Evolutionary conservation across 2,888 invertebrate species (phyloP).

Genomic region (Dasysyrphus tricinctus): DNA sequence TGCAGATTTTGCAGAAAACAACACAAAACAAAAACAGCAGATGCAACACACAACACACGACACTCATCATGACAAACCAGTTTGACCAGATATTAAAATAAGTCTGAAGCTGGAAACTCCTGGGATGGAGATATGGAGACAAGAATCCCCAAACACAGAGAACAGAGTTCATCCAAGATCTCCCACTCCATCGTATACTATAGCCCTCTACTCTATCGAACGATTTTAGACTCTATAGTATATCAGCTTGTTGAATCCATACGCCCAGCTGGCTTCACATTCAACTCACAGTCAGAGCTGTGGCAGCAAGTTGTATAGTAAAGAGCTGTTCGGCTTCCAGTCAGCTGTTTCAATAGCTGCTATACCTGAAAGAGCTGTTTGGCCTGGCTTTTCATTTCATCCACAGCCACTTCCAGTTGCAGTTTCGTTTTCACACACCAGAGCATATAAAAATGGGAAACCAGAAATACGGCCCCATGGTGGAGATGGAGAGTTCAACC

Average conservation of each 20-base stretch:
- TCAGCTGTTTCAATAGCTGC: slow-evolving; percentile 63
- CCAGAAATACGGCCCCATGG: slow-evolving; percentile 59
- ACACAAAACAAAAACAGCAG: slow-evolving; percentile 49
- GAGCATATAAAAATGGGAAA: slow-evolving; percentile 33
- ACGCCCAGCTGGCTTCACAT: slow-evolving; percentile 49
- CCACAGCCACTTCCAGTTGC: slow-evolving; percentile 69
- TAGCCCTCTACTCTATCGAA: slow-evolving; percentile 8
- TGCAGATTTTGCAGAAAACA: slow-evolving; percentile 63
- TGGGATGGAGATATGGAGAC: slow-evolving; percentile 29
- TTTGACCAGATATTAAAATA: slow-evolving; percentile 63
- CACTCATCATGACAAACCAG: slow-evolving; percentile 59
- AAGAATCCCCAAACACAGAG: slow-evolving; percentile 44
- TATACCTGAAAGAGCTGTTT: slow-evolving; percentile 39
- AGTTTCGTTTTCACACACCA: slow-evolving; percentile 60
- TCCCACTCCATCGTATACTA: slow-evolving; percentile 53
- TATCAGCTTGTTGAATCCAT: not conserved
- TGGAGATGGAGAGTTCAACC: slow-evolving; percentile 70
- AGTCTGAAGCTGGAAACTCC: slow-evolving; percentile 42
- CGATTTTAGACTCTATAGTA: not conserved
- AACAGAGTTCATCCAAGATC: slow-evolving; percentile 53
- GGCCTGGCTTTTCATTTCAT: slow-evolving; percentile 70
- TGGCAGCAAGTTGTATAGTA: not conserved
- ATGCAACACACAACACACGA: slow-evolving; percentile 62
- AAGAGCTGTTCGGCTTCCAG: slow-evolving; percentile 41
- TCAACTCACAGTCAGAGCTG: not conserved